A percentile compares a stretch with the other conserved stretches of the same genome.
Evolutionary conservation across 2,888 invertebrate genomes (phyloP).

Genomic region (Lycaena phlaeas): DNA sequence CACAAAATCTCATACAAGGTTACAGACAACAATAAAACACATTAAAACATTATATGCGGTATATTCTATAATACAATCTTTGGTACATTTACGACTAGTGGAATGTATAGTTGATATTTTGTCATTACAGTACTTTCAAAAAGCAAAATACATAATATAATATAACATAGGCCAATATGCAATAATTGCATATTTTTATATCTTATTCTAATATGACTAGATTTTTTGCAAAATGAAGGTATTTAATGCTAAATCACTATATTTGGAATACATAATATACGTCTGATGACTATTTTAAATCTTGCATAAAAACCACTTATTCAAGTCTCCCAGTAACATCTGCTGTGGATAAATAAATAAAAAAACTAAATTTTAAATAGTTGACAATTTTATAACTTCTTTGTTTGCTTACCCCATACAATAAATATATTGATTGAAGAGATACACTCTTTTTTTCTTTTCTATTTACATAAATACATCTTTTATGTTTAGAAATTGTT

Average conservation of each 20-base stretch:
- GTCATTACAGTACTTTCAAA: background rate
- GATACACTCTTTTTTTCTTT: too few species aligned
- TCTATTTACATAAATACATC: conserved; percentile 86
- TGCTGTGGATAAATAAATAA: too few species aligned
- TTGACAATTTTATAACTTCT: too few species aligned
- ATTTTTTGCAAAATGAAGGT: background rate
- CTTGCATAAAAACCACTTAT: too few species aligned
- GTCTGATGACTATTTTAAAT: too few species aligned
- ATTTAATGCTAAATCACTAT: too few species aligned
- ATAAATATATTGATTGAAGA: too few species aligned
- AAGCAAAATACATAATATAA: background rate
- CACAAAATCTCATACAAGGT: too few species aligned
- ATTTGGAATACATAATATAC: background rate
- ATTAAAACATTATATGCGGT: conserved; percentile 9
- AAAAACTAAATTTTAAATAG: too few species aligned
- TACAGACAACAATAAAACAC: too few species aligned
- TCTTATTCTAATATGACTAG: conserved; percentile 1
- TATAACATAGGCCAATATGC: conserved; percentile 6
- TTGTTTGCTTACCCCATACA: too few species aligned
- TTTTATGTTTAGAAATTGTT: conserved; percentile 97
- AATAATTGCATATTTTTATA: background rate
- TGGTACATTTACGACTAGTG: conserved; percentile 11
- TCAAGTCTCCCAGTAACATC: too few species aligned
- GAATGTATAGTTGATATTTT: conserved; percentile 3
- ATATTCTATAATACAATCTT: conserved; percentile 13